These are phyloP conservation scores for Salvelinus sp. DNA, from an alignment of 2,113 vertebrate species.

Conservation along the genomic window DNA sequence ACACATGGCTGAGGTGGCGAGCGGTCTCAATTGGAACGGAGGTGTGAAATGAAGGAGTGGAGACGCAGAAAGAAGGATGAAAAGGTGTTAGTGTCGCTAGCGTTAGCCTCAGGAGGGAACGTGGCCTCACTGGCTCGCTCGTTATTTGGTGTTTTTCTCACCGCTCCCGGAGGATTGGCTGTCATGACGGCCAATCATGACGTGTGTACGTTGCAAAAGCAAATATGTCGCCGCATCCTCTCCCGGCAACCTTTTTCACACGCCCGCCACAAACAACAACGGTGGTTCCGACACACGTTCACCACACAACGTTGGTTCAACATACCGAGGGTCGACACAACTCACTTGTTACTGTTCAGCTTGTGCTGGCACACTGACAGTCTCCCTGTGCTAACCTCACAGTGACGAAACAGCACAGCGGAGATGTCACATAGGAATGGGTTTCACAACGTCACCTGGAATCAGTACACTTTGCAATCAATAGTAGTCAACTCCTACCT, in stretches of 20 bases:
- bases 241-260: slow-evolving; percentile 30
- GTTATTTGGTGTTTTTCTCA: slow-evolving; percentile 40
- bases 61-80: not conserved
- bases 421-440: too few species aligned
- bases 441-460: too few species aligned
- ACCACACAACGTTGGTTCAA: slow-evolving; percentile 7
- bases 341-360: slow-evolving; percentile 11
- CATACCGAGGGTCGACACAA: slow-evolving; percentile 28
- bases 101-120: slow-evolving; percentile 31
- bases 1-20: slow-evolving; percentile 31
- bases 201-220: slow-evolving; percentile 37
- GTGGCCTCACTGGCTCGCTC: slow-evolving; percentile 31
- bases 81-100: slow-evolving; percentile 33
- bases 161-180: slow-evolving; percentile 23
- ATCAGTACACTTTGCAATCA: too few species aligned
- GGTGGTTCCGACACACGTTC: not conserved
- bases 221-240: slow-evolving; percentile 34
- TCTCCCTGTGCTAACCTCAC: not conserved
- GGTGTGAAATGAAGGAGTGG: slow-evolving; percentile 40
- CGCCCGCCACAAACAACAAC: slow-evolving; percentile 18
- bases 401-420: not conserved
- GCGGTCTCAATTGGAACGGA: slow-evolving; percentile 44
- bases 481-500: too few species aligned
- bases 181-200: slow-evolving; percentile 20
- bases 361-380: not conserved